Percentiles rank a stretch among this genome's conserved stretches.
phyloP scores from a whole-genome alignment of 2,888 invertebrate genomes.

The Sphaerophoria rueppellii region DNA sequence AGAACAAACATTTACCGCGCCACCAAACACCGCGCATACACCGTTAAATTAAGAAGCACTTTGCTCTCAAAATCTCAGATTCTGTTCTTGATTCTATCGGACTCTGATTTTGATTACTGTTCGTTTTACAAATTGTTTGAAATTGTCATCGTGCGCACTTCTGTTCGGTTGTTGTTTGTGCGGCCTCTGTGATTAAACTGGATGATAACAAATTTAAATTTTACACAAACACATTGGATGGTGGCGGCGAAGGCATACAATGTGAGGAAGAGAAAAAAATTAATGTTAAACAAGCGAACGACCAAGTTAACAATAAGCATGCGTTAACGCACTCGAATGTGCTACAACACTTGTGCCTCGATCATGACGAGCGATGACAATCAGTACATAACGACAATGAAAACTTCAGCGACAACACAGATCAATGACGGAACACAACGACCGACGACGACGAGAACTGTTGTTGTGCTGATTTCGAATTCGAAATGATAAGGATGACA shows the following conservation, averaged over 20 bases:
- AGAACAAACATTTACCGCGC: conserved; percentile 39
- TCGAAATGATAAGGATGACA: conserved; percentile 37
- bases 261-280: not conserved
- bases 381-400: not conserved
- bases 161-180: conserved; percentile 14
- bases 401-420: not conserved
- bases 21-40: not conserved
- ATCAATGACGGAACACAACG: conserved; percentile 35
- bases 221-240: conserved; percentile 11
- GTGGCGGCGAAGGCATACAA: not conserved
- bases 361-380: conserved; percentile 35
- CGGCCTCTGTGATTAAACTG: conserved; percentile 48
- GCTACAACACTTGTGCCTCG: conserved; percentile 47
- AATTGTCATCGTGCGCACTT: conserved; percentile 40
- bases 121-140: conserved; percentile 14
- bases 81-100: conserved; percentile 12
- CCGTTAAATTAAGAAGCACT: not conserved
- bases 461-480: no score
- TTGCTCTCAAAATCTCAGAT: conserved; percentile 23
- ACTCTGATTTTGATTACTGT: not conserved
- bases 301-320: not conserved
- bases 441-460: not conserved
- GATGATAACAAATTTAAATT: conserved; percentile 61
- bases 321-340: conserved; percentile 17
- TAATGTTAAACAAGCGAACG: not conserved